These are phyloP conservation scores for Diacarnus erythraeanus DNA, from an alignment of 37 sponge, comb jelly and placozoan species.

Conservation along the genomic window DNA sequence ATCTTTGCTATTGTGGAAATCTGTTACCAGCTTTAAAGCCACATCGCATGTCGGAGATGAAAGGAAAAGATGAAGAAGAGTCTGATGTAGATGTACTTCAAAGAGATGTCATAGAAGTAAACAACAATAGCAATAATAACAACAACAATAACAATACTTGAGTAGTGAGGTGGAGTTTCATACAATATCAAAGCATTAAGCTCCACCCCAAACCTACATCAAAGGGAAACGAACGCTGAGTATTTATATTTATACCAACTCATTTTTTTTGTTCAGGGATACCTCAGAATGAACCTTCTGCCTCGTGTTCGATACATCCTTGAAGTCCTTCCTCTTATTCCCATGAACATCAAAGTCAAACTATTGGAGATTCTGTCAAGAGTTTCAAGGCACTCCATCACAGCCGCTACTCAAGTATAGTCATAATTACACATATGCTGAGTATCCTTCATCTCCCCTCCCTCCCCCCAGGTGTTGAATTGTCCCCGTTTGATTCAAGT, in stretches of 20 bases:
- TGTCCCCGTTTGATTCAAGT: conserved; percentile 69
- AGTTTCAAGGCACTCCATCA: conserved; percentile 70
- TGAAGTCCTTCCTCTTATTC: conserved; percentile 50
- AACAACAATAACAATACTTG: no score
- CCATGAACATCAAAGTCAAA: conserved; percentile 9
- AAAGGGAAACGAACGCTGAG: no score
- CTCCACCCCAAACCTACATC: no score
- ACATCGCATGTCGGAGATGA: conserved; percentile 7
- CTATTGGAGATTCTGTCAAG: conserved; percentile 63
- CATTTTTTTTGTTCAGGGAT: conserved; percentile 50
- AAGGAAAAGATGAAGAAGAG: conserved; percentile 30
- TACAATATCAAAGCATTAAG: no score
- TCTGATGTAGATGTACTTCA: conserved; percentile 49
- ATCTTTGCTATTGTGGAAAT: conserved; percentile 17
- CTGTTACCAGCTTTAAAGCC: conserved; percentile 38
- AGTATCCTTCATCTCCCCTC: no score
- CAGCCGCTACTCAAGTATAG: conserved; percentile 69
- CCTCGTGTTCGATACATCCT: conserved; percentile 78
- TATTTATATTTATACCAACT: no score
- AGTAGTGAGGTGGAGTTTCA: no score
- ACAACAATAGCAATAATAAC: no score
- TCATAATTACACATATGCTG: neutral
- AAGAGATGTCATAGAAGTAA: conserved; percentile 61
- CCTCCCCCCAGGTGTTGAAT: conserved; percentile 40
- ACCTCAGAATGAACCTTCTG: conserved; percentile 60